A percentile compares a stretch with the other conserved stretches of the same genome.
phyloP scores from a whole-genome alignment of 2,797 vertebrate genomes.

The Tadarida brasiliensis region DNA sequence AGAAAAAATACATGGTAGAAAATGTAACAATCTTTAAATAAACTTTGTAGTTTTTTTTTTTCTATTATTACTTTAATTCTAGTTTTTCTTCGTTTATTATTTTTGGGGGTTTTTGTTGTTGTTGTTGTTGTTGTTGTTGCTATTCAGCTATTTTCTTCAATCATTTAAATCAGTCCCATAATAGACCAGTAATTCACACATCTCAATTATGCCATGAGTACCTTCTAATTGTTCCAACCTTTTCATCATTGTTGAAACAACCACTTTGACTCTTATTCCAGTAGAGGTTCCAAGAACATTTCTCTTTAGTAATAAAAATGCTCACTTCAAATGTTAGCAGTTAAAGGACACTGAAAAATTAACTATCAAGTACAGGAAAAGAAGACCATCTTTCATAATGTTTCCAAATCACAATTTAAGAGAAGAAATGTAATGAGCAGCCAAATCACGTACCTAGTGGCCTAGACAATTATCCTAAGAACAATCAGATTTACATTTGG shows the following conservation, averaged over 20 bases:
- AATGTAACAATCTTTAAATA: constrained; percentile 1
- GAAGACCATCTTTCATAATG: constrained; percentile 64
- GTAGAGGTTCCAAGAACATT: neutral
- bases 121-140: no score
- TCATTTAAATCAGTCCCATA: constrained; percentile 37
- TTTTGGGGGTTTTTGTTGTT: no score
- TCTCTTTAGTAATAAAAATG: constrained; percentile 45
- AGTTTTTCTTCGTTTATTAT: neutral
- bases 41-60: constrained; percentile 13
- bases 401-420: constrained; percentile 69
- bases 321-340: constrained; percentile 64
- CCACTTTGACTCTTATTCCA: constrained; percentile 5
- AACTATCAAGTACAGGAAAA: constrained; percentile 59
- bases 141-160: neutral
- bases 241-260: constrained; percentile 64
- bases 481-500: constrained; percentile 70
- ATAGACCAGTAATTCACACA: constrained; percentile 46
- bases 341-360: constrained; percentile 70
- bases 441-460: constrained; percentile 63
- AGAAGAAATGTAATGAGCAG: constrained; percentile 72
- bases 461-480: constrained; percentile 76
- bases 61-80: constrained; percentile 2
- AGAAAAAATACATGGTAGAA: neutral
- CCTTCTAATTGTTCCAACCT: constrained; percentile 79
- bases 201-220: constrained; percentile 56